phyloP scores from a whole-genome alignment of 2,888 invertebrate genomes.

The Ophion obscuratus region DNA sequence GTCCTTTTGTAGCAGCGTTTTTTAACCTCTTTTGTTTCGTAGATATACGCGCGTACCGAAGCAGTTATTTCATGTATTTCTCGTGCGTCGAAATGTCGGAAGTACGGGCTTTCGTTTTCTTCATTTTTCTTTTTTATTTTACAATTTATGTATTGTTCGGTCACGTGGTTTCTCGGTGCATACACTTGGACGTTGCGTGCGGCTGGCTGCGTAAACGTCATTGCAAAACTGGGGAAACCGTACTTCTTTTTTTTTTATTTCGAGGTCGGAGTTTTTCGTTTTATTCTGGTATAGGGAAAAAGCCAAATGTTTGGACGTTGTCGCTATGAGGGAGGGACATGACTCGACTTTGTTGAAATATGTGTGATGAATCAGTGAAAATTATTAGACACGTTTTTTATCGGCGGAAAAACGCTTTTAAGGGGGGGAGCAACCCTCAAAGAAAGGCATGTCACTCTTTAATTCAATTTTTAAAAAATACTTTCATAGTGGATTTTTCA shows the following conservation, averaged over 20 bases:
- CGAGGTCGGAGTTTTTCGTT: not conserved
- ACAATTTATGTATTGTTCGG: not conserved
- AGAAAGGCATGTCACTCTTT: too few relatives aligned
- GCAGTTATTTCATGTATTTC: not conserved
- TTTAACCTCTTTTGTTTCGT: not conserved
- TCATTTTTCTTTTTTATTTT: not conserved
- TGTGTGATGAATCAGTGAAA: too few relatives aligned
- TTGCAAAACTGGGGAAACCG: not conserved
- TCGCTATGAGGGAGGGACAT: too few relatives aligned
- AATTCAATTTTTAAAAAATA: too few relatives aligned
- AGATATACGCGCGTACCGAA: not conserved
- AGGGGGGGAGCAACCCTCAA: too few relatives aligned
- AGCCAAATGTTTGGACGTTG: not conserved
- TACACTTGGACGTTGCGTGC: not conserved
- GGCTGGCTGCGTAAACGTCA: not conserved
- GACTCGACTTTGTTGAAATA: too few relatives aligned
- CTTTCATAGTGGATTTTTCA: too few relatives aligned
- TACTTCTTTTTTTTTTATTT: not conserved
- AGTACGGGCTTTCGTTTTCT: conserved; percentile 18
- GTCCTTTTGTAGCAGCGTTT: not conserved
- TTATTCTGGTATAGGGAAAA: not conserved
- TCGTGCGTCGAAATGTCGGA: conserved; percentile 4
- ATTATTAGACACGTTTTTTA: too few relatives aligned
- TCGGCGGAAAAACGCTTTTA: too few relatives aligned
- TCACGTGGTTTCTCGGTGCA: conserved; percentile 10